Evolutionary conservation across 1,140 invertebrate species (phyloP), one percentile per base, ranked within the genome.

Genomic region (Drosophila azteca): DNA sequence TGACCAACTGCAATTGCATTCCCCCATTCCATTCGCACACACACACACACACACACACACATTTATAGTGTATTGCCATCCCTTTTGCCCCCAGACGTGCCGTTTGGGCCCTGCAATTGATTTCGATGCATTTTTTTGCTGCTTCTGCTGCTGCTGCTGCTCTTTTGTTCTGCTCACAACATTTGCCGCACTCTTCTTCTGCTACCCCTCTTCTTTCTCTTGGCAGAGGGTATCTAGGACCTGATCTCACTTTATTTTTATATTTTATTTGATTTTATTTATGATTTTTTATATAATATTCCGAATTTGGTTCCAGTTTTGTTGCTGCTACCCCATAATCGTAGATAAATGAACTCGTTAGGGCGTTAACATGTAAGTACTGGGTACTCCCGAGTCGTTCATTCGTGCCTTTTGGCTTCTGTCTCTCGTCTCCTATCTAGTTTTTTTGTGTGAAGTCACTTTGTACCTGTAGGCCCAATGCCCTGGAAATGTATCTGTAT

Each of bases 81-180:
- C 17, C 51, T 43, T 58, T 62, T 26, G n/a, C 50, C 46, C 50
- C 46, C 31, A 66, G 77, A 87, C 81, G 82, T 85, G 82, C 72
- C 82, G 81, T 81, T 87, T 87, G 74, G 78, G 50, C 66, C 77
- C 68, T 68, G 82, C 82, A 85, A 85, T 85, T 85, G 82, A 87
- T 85, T 85, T 85, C 82, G 82, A 64, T 85, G 82, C 81, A 85
- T 79, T 85, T 81, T 83, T 81, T 84, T 20, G 17, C 17, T 20
- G 17, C 76, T 75, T 71, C 78, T 75, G 79, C 82, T 65, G n/a
- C n/a, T 20, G 17, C 17, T 20, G 17, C 76, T 69, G 73, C 66
- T 81, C 65, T 66, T 71, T 87, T 78, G 69, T 75, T 71, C 78
- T 75, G 79, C 82, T 65, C 75, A 63, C 62, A 75, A 45, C 58